These are phyloP conservation scores for Tricholauxania praeusta DNA, from an alignment of 2,888 invertebrate genomes.

Conservation along the genomic window DNA sequence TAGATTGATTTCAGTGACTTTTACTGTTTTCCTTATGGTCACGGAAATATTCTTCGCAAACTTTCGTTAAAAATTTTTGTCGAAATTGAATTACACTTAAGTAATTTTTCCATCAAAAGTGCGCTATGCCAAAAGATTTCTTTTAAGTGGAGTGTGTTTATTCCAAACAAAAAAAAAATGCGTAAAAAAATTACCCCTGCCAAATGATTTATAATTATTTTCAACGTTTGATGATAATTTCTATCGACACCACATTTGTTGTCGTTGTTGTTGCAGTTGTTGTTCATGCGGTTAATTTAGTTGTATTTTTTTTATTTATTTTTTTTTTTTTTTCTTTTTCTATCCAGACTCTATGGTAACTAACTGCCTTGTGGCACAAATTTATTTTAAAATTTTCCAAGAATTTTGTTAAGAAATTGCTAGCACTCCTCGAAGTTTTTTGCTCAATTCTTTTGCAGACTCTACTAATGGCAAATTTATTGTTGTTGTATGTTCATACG, in stretches of 20 bases:
- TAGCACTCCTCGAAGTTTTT: not conserved
- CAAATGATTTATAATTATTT: slow-evolving; percentile 48
- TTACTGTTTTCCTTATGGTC: no score
- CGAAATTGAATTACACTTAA: no score
- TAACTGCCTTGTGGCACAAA: no score
- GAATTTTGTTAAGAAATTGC: not conserved
- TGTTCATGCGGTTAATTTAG: not conserved
- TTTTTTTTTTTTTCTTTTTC: slow-evolving; percentile 3
- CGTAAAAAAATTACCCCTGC: slow-evolving; percentile 33
- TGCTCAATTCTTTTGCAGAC: not conserved
- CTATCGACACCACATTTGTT: slow-evolving; percentile 45
- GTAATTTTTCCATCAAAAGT: no score
- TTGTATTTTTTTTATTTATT: not conserved
- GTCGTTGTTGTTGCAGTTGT: not conserved
- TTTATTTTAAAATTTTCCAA: not conserved
- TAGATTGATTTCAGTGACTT: no score
- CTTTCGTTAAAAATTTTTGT: no score
- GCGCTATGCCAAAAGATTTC: no score
- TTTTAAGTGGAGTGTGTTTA: no score
- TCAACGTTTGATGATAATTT: slow-evolving; percentile 47
- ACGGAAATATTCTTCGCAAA: no score
- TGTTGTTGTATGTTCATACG: not conserved
- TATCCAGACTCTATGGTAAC: not conserved
- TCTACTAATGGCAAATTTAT: slow-evolving; percentile 1
- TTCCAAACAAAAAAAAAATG: slow-evolving; percentile 27